A percentile compares a stretch with the other conserved stretches of the same genome.
Conservation (phyloP, 2,113 vertebrate species). For the Tringa solitaria region DNA sequence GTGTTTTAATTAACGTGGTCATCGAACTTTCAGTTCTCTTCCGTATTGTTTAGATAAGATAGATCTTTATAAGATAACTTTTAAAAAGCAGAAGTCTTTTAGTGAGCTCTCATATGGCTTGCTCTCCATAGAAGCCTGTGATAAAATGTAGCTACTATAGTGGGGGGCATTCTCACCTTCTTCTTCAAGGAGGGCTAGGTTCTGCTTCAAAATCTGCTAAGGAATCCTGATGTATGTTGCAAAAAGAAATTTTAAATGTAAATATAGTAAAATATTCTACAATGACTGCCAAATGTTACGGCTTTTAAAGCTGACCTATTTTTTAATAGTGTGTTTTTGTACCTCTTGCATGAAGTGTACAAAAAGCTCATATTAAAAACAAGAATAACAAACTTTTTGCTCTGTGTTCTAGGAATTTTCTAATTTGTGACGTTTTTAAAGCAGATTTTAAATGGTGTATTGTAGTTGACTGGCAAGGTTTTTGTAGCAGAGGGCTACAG, state of each 20-base stretch:
- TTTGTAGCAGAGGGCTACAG: neutral
- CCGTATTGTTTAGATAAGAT: neutral
- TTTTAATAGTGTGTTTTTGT: neutral
- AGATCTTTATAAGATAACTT: neutral
- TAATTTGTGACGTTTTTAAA: neutral
- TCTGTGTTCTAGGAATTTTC: neutral
- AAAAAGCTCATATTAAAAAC: neutral
- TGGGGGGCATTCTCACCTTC: neutral
- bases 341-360: neutral
- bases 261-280: conserved; percentile 29
- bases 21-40: neutral
- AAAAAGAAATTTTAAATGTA: conserved; percentile 25
- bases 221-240: neutral
- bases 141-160: neutral
- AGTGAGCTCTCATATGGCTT: neutral
- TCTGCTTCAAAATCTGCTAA: neutral
- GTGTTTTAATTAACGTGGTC: neutral
- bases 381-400: neutral
- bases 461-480: neutral
- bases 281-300: neutral
- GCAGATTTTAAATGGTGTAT: neutral
- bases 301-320: neutral
- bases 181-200: neutral
- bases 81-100: neutral
- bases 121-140: neutral